Evolutionary conservation across 2,113 vertebrate species (phyloP), one percentile per base, ranked within the genome.

Genomic region (Hipposideros armiger): DNA sequence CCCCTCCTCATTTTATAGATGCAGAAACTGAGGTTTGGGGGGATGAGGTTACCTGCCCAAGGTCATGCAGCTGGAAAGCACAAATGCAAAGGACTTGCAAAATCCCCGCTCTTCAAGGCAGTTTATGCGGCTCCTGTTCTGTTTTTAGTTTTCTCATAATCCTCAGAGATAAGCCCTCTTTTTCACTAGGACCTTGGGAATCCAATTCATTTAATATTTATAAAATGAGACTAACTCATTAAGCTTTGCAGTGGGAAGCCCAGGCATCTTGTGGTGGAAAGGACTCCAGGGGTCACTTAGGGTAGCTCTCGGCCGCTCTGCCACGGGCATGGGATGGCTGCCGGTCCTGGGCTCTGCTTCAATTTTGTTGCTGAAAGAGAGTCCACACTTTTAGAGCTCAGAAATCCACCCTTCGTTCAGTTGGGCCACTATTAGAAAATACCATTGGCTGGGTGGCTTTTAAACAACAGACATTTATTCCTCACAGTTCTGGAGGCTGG

Each of bases 151-250:
- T 94, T 92, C n/a, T 72, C 16, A 52, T 67, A 66, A 64, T 22
- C 80, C 66, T 40, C 40, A 76, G 73, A 67, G 42, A 77, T 84
- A 36, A 89, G 56, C 7, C 26, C 52, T 82, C 69, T 82, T 93
- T 90, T 81, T 73, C 42, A 42, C 22, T 87, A 47, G 45, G 47
- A 62, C 47, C 28, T 92, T 22, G 56, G 47, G 42, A 90, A 66
- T 90, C 87, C 22, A 92, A 85, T 62, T 66, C 85, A 90, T 76
- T 94, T 73, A 92, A 91, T 93, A 84, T 81, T 87, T 91, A 87
- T 60, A 88, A 95, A 96, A 95, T 85, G 72, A 94, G 66, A 91
- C 11, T 47, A 92, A 90, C 42, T 92, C 77, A 70, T 93, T 85
- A 89, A 94, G 62, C 67, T 67, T 74, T 91, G 24, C 52, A 45